Conservation (phyloP, 2,113 vertebrate genomes). For the Cyphomyrus plagiostoma region DNA sequence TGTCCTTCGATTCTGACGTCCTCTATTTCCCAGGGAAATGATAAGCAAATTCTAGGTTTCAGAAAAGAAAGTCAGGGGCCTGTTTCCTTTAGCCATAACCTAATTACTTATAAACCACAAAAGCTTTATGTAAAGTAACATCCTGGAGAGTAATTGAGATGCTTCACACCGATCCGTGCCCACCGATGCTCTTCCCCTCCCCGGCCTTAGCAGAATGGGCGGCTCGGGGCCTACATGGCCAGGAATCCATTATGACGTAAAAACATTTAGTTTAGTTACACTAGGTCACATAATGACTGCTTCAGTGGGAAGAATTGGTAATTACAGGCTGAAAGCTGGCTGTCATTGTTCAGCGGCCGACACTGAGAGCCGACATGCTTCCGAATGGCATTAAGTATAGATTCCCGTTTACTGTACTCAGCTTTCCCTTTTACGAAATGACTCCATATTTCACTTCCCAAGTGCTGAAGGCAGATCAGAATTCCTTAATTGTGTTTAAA, state of each 20-base stretch:
- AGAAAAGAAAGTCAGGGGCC: background rate
- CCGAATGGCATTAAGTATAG: background rate
- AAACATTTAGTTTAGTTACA: background rate
- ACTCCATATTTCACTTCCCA: background rate
- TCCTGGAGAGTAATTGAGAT: background rate
- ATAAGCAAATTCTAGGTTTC: background rate
- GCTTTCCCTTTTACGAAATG: background rate
- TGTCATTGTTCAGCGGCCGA: background rate
- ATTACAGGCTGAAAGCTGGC: background rate
- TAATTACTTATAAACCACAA: background rate
- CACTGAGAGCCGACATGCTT: background rate
- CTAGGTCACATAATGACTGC: background rate
- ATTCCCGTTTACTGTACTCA: background rate
- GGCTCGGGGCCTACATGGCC: background rate
- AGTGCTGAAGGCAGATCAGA: background rate
- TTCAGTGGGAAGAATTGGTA: background rate
- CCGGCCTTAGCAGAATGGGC: background rate
- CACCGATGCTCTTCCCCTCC: background rate
- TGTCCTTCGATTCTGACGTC: background rate
- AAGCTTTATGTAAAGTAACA: background rate
- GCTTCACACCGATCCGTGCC: no score
- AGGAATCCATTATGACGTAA: background rate
- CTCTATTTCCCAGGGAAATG: conserved; percentile 6
- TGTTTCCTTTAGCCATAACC: background rate
- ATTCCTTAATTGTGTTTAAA: background rate